phyloP scores from a whole-genome alignment of 1,140 invertebrate genomes.

The Conus ventricosus region DNA sequence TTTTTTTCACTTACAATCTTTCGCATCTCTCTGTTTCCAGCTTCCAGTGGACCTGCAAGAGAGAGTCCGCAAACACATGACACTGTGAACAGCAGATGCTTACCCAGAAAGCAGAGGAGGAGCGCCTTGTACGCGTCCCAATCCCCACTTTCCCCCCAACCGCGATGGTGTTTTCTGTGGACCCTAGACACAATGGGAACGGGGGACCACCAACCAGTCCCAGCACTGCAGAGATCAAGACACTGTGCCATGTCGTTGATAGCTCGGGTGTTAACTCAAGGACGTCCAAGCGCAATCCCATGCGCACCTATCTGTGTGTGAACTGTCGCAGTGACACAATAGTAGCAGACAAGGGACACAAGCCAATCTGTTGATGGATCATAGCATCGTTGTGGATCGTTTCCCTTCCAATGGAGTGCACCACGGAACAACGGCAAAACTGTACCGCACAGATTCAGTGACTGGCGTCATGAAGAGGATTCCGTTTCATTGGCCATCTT shows the following conservation, averaged over 20 bases:
- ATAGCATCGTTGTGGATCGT: slow-evolving; percentile 32
- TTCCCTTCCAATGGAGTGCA: slow-evolving; percentile 17
- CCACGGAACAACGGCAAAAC: slow-evolving; percentile 12
- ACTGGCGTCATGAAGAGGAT: neutral
- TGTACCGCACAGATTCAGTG: slow-evolving; percentile 28
- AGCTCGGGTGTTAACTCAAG: slow-evolving; percentile 93
- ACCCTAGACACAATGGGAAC: slow-evolving; percentile 71
- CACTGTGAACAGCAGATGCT: slow-evolving; percentile 71
- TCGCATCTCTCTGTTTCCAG: slow-evolving; percentile 77
- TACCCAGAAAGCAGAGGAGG: slow-evolving; percentile 74
- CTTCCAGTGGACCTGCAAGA: slow-evolving; percentile 92
- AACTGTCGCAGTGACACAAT: slow-evolving; percentile 63
- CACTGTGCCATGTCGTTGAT: slow-evolving; percentile 92
- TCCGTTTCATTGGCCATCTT: neutral
- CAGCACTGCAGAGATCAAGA: slow-evolving; percentile 75
- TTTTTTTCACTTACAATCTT: neutral
- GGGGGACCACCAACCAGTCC: neutral
- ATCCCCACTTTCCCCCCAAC: slow-evolving; percentile 91
- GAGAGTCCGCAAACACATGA: slow-evolving; percentile 81
- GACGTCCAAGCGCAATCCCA: slow-evolving; percentile 56
- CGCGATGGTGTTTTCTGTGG: slow-evolving; percentile 90
- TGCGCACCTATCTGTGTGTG: slow-evolving; percentile 66
- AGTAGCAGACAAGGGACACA: slow-evolving; percentile 66
- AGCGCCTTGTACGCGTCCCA: slow-evolving; percentile 85
- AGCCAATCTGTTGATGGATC: slow-evolving; percentile 47